phyloP scores from a whole-genome alignment of 2,113 vertebrate genomes.

The Oreocharis arfaki region DNA sequence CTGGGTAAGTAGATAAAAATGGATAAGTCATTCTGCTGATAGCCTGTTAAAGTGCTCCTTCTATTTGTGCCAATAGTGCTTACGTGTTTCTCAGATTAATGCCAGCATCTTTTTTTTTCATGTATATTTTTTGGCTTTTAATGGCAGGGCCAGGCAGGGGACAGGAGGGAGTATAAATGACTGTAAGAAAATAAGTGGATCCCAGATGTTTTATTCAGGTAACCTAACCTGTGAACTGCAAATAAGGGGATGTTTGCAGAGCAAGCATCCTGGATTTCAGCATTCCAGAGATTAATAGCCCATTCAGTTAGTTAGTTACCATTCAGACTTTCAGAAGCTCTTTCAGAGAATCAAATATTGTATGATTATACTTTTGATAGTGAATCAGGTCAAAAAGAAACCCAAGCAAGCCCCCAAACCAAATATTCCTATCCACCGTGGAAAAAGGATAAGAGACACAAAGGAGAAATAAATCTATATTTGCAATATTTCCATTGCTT shows the following conservation, averaged over 20 bases:
- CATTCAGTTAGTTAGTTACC: not conserved
- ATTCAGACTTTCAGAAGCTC: not conserved
- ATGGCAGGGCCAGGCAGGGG: no score
- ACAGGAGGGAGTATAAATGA: not conserved
- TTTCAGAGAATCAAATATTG: not conserved
- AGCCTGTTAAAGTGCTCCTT: slow-evolving; percentile 11
- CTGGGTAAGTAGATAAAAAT: slow-evolving; percentile 62
- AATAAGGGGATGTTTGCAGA: not conserved
- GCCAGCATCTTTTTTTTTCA: not conserved
- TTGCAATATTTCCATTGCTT: slow-evolving; percentile 18
- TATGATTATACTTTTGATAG: not conserved
- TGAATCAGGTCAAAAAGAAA: not conserved
- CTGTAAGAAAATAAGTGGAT: not conserved
- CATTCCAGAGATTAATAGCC: not conserved
- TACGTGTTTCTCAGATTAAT: not conserved
- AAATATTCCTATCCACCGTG: not conserved
- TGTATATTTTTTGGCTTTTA: not conserved
- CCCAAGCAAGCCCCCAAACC: not conserved
- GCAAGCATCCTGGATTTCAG: not conserved
- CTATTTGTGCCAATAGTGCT: not conserved
- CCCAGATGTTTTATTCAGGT: not conserved
- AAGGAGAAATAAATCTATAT: slow-evolving; percentile 7
- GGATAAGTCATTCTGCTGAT: slow-evolving; percentile 36
- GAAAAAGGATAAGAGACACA: not conserved
- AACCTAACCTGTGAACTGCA: not conserved